A percentile compares a stretch with the other conserved stretches of the same genome.
These are phyloP conservation scores for Dione juno DNA, from an alignment of 2,888 invertebrate species.

Conservation along the genomic window DNA sequence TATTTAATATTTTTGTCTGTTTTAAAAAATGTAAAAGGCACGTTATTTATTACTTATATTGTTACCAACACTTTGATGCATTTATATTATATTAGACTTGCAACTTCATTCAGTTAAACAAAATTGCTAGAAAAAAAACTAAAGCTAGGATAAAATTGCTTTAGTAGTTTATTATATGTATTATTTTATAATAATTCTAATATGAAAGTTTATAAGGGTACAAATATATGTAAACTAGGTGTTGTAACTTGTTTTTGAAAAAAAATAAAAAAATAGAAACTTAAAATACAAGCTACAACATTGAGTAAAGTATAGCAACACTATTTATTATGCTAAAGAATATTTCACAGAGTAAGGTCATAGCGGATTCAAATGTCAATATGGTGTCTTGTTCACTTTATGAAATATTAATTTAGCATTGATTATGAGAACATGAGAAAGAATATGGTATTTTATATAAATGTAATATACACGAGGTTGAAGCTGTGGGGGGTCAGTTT, in stretches of 20 bases:
- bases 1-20: neutral
- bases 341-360: neutral
- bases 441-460: conserved; percentile 27
- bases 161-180: conserved; percentile 4
- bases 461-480: conserved; percentile 45
- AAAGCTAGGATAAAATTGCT: neutral
- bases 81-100: conserved; percentile 11
- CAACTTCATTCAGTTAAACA: neutral
- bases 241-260: neutral
- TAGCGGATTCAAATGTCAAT: neutral
- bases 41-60: neutral
- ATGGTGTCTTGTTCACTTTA: neutral
- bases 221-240: conserved; percentile 20
- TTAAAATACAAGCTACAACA: neutral
- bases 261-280: neutral
- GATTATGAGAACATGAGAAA: neutral
- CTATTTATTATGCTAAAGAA: conserved; percentile 15
- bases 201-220: neutral
- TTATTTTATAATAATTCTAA: neutral
- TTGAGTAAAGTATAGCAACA: conserved; percentile 6
- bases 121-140: neutral
- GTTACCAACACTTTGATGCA: conserved; percentile 14
- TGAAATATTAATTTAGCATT: neutral
- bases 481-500: conserved; percentile 59
- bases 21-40: neutral